Conservation (phyloP, 2,888 invertebrate genomes). For the Idaea biselata region DNA sequence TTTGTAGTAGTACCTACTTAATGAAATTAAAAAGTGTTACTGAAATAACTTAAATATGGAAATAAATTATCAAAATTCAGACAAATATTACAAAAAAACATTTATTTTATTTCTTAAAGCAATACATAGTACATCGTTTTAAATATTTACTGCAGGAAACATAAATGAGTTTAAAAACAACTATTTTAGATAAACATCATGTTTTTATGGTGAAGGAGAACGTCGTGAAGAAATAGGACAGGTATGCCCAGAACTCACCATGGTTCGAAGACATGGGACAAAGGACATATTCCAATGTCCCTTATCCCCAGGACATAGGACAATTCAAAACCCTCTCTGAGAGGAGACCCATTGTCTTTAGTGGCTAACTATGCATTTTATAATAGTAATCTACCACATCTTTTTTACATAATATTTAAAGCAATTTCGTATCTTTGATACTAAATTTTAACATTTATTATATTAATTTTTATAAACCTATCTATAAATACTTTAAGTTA, state of each 20-base stretch:
- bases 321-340: not conserved
- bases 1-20: slow-evolving; percentile 12
- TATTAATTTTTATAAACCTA: slow-evolving; percentile 10
- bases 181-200: slow-evolving; percentile 2
- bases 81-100: slow-evolving; percentile 21
- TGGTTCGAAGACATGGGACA: not conserved
- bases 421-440: slow-evolving; percentile 26
- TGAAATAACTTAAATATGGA: not conserved
- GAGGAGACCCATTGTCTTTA: not conserved
- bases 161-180: slow-evolving; percentile 7
- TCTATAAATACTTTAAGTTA: not conserved
- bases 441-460: slow-evolving; percentile 9
- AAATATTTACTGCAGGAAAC: slow-evolving; percentile 16
- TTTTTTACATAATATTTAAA: slow-evolving; percentile 7
- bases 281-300: not conserved
- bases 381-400: slow-evolving; percentile 5
- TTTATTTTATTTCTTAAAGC: slow-evolving; percentile 25
- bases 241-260: not conserved
- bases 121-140: slow-evolving; percentile 15
- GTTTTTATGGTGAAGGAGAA: not conserved
- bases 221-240: not conserved
- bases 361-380: not conserved
- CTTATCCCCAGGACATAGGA: not conserved
- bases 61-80: slow-evolving; percentile 9
- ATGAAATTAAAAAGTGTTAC: slow-evolving; percentile 7